These are phyloP conservation scores for Jaculus jaculus DNA, from an alignment of 2,113 vertebrate genomes.

Conservation along the genomic window DNA sequence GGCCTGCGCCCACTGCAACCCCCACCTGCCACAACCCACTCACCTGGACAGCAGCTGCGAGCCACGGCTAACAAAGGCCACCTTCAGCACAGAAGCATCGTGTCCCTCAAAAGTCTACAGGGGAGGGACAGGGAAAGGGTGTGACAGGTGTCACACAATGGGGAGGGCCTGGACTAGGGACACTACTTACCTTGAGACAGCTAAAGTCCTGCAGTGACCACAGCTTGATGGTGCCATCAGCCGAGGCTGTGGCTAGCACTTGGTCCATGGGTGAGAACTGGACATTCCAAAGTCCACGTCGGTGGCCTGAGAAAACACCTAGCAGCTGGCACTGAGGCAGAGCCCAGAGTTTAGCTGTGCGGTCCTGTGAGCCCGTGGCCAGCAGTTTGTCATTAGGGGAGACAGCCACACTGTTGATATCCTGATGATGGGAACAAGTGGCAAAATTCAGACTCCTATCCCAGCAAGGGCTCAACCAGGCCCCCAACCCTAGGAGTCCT, in stretches of 20 bases:
- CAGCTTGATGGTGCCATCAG: conserved; percentile 93
- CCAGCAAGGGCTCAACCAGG: neutral
- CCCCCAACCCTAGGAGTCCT: neutral
- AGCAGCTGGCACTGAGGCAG: conserved; percentile 86
- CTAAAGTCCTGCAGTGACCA: conserved; percentile 95
- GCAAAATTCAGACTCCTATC: neutral
- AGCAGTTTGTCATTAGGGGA: conserved; percentile 97
- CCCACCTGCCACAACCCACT: neutral
- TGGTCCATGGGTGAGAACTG: conserved; percentile 97
- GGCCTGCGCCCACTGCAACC: rapidly evolving
- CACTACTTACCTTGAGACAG: conserved; percentile 92
- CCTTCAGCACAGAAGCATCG: conserved; percentile 95
- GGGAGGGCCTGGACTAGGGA: rapidly evolving
- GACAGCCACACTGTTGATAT: conserved; percentile 93
- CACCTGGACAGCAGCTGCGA: conserved; percentile 95
- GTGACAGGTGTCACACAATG: neutral
- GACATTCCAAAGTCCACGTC: conserved; percentile 94
- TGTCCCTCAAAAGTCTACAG: conserved; percentile 98
- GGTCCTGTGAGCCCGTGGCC: conserved; percentile 95
- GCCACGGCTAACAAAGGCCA: conserved; percentile 93
- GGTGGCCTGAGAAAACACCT: conserved; percentile 93
- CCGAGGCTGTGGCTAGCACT: conserved; percentile 93
- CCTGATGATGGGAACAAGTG: conserved; percentile 80
- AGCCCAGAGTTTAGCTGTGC: conserved; percentile 95
- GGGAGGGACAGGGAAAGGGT: neutral